Conservation (phyloP, 2,797 vertebrate genomes). For the Poeciliopsis gracilis region DNA sequence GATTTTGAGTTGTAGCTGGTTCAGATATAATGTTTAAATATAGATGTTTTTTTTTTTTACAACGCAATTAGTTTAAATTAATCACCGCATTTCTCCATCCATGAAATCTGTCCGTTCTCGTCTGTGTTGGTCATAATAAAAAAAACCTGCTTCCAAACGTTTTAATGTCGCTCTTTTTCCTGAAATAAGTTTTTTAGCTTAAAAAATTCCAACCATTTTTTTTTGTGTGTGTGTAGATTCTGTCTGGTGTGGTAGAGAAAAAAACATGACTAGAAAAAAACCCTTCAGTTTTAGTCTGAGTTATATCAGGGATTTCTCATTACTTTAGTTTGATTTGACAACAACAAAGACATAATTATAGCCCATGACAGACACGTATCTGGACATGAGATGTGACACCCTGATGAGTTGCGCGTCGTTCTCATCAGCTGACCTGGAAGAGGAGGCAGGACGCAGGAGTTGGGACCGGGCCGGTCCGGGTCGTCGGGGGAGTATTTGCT, state of each 20-base stretch:
- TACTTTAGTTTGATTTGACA: background rate
- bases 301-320: background rate
- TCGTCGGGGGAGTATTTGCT: conserved; percentile 83
- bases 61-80: no score
- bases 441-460: conserved; percentile 82
- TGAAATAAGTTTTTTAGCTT: background rate
- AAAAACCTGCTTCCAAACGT: no score
- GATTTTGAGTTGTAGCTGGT: no score
- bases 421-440: conserved; percentile 83
- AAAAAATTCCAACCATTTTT: background rate
- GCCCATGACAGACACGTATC: conserved; percentile 1
- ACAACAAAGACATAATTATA: background rate
- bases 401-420: background rate
- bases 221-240: background rate
- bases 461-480: conserved; percentile 59
- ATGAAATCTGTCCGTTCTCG: no score
- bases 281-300: background rate
- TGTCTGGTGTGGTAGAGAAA: background rate
- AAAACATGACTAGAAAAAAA: background rate
- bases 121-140: no score
- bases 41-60: no score
- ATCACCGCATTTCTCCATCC: no score
- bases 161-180: no score
- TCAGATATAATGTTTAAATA: no score
- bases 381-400: conserved; percentile 31